A percentile compares a stretch with the other conserved stretches of the same genome.
Evolutionary conservation across 2,797 vertebrate species (phyloP).

Genomic region (Spinibarbus caldwelli): DNA sequence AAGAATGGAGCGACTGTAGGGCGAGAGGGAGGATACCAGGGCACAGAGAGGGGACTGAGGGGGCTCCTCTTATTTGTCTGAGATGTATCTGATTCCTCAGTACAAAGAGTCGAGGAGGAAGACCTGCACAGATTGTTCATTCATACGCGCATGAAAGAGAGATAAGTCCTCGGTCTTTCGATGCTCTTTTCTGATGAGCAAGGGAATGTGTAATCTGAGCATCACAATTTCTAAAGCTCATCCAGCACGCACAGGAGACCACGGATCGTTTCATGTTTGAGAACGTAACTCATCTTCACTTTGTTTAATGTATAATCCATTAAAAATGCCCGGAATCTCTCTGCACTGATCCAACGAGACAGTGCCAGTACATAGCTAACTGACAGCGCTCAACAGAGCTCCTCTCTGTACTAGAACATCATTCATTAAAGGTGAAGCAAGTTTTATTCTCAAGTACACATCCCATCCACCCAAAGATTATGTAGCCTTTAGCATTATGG

Average conservation of each 20-base stretch:
- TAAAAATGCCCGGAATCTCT: slow-evolving; percentile 59
- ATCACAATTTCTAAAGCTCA: slow-evolving; percentile 73
- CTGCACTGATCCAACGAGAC: slow-evolving; percentile 11
- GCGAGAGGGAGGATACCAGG: slow-evolving; percentile 55
- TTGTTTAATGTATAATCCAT: slow-evolving; percentile 86
- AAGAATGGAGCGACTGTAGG: slow-evolving; percentile 82
- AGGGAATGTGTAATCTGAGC: slow-evolving; percentile 78
- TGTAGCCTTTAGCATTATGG: not conserved
- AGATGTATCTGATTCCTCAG: slow-evolving; percentile 87
- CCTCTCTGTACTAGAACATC: not conserved
- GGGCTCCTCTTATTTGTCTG: slow-evolving; percentile 85
- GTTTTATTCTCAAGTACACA: not conserved
- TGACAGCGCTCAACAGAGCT: slow-evolving; percentile 14
- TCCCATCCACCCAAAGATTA: not conserved
- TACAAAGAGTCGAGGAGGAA: slow-evolving; percentile 82
- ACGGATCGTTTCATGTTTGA: slow-evolving; percentile 82
- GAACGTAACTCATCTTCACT: slow-evolving; percentile 82
- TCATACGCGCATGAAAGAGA: slow-evolving; percentile 74
- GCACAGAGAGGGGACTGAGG: slow-evolving; percentile 71
- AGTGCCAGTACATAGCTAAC: slow-evolving; percentile 3
- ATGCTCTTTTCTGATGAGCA: slow-evolving; percentile 49
- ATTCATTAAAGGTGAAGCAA: not conserved
- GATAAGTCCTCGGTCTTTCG: slow-evolving; percentile 39
- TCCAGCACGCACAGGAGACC: slow-evolving; percentile 78
- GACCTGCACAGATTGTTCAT: slow-evolving; percentile 83